Evolutionary conservation across 1,140 invertebrate genomes (phyloP).

Genomic region (Brachionus paranguensis): DNA sequence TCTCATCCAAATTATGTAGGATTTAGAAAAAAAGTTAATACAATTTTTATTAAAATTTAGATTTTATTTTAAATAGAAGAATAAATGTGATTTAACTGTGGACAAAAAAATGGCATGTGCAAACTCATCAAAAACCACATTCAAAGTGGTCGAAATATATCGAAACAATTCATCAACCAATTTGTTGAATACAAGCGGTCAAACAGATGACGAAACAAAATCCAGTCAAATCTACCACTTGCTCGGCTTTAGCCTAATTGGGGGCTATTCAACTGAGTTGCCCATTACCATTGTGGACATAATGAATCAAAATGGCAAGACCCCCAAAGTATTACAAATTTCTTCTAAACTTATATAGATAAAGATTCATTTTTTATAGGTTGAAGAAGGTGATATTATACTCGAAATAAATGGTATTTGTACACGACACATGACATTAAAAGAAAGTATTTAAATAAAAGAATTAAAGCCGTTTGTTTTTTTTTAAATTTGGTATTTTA

Average conservation of each 20-base stretch:
- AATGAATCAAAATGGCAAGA: conserved; percentile 9
- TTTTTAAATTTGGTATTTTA: background rate
- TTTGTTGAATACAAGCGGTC: background rate
- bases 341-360: background rate
- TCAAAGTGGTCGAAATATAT: conserved; percentile 37
- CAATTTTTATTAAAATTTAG: background rate
- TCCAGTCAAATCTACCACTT: background rate
- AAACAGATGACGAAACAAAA: background rate
- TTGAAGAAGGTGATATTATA: conserved; percentile 37
- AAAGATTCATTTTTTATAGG: background rate
- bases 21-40: no score
- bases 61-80: background rate
- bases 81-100: background rate
- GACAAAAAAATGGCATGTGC: background rate
- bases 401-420: conserved; percentile 38
- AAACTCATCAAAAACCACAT: conserved; percentile 7
- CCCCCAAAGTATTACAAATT: background rate
- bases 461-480: background rate
- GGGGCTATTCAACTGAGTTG: conserved; percentile 12
- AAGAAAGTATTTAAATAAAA: conserved; percentile 17
- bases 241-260: conserved; percentile 2
- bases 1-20: background rate
- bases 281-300: conserved; percentile 19
- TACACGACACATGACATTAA: conserved; percentile 18
- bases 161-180: conserved; percentile 16